phyloP scores from a whole-genome alignment of 1,140 invertebrate species.

The Drosophila grimshawi region DNA sequence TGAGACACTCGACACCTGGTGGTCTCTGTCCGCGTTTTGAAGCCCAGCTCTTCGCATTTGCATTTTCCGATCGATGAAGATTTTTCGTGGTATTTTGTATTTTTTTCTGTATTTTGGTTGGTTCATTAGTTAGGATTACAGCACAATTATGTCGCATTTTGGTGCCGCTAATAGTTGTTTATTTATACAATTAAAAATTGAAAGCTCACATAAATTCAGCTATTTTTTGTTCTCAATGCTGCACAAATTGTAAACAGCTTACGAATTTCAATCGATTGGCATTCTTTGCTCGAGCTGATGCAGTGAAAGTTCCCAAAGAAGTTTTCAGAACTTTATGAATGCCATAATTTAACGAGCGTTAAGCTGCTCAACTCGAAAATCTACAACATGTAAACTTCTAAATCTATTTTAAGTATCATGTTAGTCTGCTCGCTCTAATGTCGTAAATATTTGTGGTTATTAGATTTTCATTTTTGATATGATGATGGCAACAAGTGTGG shows the following conservation, averaged over 20 bases:
- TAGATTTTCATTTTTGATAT: slow-evolving; percentile 15
- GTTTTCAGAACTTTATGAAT: slow-evolving; percentile 34
- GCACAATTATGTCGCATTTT: slow-evolving; percentile 80
- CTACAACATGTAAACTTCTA: background rate
- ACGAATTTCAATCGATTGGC: too few species aligned
- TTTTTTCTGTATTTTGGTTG: slow-evolving; percentile 57
- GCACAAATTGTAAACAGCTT: too few species aligned
- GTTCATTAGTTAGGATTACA: slow-evolving; percentile 82
- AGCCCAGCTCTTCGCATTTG: slow-evolving; percentile 37
- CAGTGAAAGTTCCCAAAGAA: slow-evolving; percentile 42
- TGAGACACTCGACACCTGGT: slow-evolving; percentile 50
- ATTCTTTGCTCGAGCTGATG: background rate
- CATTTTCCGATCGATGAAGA: slow-evolving; percentile 29
- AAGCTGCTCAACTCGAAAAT: slow-evolving; percentile 12
- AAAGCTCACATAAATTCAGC: slow-evolving; percentile 75
- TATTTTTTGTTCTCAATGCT: background rate
- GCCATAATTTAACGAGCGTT: slow-evolving; percentile 37
- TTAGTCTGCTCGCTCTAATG: slow-evolving; percentile 4
- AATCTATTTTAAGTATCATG: slow-evolving; percentile 6
- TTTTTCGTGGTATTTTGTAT: slow-evolving; percentile 38
- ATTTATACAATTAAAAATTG: slow-evolving; percentile 76
- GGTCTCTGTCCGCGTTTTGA: slow-evolving; percentile 26
- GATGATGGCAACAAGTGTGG: background rate
- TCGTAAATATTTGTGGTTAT: slow-evolving; percentile 28
- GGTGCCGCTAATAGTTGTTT: slow-evolving; percentile 76